A percentile compares a stretch with the other conserved stretches of the same genome.
Conservation (phyloP, 2,797 vertebrate species). For the Discoglossus pictus region DNA sequence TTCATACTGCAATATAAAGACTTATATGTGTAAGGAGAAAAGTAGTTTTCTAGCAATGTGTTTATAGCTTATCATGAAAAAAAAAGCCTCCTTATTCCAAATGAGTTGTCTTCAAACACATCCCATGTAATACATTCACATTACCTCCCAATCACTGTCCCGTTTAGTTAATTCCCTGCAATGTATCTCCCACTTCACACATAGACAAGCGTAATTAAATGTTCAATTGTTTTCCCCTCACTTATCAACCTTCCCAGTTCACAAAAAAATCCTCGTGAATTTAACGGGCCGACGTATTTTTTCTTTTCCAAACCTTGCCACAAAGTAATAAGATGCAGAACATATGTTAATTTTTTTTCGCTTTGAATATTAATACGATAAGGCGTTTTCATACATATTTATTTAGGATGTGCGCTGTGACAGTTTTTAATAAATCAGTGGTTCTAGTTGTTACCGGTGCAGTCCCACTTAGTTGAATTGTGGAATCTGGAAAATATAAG, state of each 20-base stretch:
- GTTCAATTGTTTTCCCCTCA: conserved; percentile 41
- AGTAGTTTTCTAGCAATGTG: background rate
- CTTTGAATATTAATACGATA: conserved; percentile 33
- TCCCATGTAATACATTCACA: conserved; percentile 40
- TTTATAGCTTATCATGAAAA: conserved; percentile 39
- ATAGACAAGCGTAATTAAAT: conserved; percentile 52
- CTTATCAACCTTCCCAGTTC: conserved; percentile 34
- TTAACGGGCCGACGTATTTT: conserved; percentile 24
- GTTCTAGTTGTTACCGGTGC: background rate
- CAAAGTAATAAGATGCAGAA: conserved; percentile 23
- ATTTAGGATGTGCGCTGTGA: background rate
- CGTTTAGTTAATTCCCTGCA: conserved; percentile 44
- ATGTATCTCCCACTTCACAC: conserved; percentile 44
- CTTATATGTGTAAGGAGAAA: conserved; percentile 15
- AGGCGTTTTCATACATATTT: conserved; percentile 7
- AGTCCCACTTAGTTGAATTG: background rate
- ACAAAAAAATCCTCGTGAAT: conserved; percentile 34
- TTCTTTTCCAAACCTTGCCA: conserved; percentile 7
- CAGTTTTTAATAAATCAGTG: conserved; percentile 12
- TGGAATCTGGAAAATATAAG: too few species aligned
- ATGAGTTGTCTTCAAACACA: conserved; percentile 45
- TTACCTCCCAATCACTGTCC: conserved; percentile 29
- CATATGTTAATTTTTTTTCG: conserved; percentile 25
- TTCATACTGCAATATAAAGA: conserved; percentile 29
- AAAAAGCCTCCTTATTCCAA: conserved; percentile 37